These are phyloP conservation scores for Sylvicola cinctus DNA, from an alignment of 2,888 invertebrate species.

Conservation along the genomic window DNA sequence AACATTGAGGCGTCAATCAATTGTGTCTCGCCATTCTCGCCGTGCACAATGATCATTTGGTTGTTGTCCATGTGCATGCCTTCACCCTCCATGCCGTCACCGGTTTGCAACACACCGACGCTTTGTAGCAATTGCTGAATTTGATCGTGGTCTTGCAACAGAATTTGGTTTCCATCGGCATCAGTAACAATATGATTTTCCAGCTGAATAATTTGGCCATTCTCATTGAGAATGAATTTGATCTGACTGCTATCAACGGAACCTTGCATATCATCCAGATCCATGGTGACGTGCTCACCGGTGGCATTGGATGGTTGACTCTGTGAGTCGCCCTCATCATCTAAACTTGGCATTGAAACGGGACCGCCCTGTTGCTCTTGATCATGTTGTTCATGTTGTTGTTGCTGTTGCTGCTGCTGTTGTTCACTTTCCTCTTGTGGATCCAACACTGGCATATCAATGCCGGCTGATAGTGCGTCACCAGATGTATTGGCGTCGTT, in stretches of 20 bases:
- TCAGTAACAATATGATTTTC: conserved; percentile 26
- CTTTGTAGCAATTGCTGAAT: conserved; percentile 25
- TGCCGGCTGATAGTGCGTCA: conserved; percentile 14
- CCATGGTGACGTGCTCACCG: conserved; percentile 21
- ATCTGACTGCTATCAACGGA: conserved; percentile 25
- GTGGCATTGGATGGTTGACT: conserved; percentile 9
- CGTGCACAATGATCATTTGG: conserved; percentile 26
- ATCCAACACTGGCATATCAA: conserved; percentile 25
- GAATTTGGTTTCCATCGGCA: conserved; percentile 26
- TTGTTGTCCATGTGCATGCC: conserved; percentile 26
- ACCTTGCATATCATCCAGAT: conserved; percentile 25
- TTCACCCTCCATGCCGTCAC: conserved; percentile 24
- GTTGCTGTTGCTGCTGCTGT: conserved; percentile 5
- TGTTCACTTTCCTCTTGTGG: conserved; percentile 16
- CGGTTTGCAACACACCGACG: conserved; percentile 22
- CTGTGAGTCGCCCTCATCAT: conserved; percentile 23
- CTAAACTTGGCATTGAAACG: conserved; percentile 26
- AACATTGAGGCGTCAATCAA: conserved; percentile 24
- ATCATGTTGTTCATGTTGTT: conserved; percentile 4
- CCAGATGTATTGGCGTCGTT: conserved; percentile 1
- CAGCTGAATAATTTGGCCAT: conserved; percentile 23
- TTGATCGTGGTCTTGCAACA: conserved; percentile 25
- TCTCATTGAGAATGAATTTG: conserved; percentile 26
- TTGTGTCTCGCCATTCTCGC: conserved; percentile 23
- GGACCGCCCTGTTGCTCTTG: conserved; percentile 12